These are phyloP conservation scores for Neodon shergylaensis DNA, from an alignment of 2,113 vertebrate genomes.

Conservation along the genomic window DNA sequence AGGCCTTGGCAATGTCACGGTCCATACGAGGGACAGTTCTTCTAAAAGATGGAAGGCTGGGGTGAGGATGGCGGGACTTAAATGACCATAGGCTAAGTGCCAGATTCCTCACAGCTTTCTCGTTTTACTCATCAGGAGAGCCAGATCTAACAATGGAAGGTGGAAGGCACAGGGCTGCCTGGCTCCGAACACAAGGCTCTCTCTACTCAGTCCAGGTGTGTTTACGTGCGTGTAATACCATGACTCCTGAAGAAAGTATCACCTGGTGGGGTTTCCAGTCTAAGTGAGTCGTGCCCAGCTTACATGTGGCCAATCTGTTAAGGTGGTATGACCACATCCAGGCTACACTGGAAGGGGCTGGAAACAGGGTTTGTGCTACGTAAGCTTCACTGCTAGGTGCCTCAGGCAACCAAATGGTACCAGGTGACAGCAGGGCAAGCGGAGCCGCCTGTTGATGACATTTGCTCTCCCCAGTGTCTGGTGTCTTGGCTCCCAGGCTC, in stretches of 20 bases:
- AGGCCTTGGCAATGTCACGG: background rate
- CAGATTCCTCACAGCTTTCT: background rate
- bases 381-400: background rate
- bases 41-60: background rate
- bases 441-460: background rate
- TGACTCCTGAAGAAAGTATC: background rate
- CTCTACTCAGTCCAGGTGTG: background rate
- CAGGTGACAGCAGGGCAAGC: accelerated
- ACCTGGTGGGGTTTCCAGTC: background rate
- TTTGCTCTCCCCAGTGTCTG: background rate
- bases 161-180: background rate
- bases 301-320: background rate
- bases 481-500: background rate
- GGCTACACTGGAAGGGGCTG: background rate
- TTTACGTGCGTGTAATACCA: accelerated
- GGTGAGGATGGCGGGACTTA: background rate
- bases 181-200: background rate
- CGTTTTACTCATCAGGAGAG: background rate
- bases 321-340: background rate
- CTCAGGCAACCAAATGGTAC: background rate
- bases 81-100: background rate
- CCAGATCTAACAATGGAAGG: too few species aligned
- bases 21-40: background rate
- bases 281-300: background rate
- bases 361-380: background rate